phyloP scores from a whole-genome alignment of 2,797 vertebrate species.

The Dallia pectoralis region DNA sequence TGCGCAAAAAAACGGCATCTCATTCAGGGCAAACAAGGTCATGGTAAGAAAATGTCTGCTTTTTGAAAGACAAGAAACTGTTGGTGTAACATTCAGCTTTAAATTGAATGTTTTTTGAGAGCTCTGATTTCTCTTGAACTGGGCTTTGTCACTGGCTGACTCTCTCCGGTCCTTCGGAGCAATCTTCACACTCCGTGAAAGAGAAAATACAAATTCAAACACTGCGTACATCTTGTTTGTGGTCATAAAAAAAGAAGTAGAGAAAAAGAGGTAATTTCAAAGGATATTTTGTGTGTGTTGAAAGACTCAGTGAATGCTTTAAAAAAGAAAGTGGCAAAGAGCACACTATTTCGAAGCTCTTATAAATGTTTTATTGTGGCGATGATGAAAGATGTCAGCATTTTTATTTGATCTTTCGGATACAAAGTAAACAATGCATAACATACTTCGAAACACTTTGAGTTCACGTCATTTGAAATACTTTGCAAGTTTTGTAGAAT shows the following conservation, averaged over 20 bases:
- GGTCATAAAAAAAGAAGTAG: slow-evolving; percentile 1
- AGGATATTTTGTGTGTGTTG: slow-evolving; percentile 1
- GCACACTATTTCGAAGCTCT: background rate
- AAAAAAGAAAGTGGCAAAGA: background rate
- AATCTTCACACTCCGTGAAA: background rate
- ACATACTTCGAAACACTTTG: background rate
- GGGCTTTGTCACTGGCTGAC: background rate
- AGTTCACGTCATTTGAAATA: too few species aligned
- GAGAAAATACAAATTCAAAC: background rate
- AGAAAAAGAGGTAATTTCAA: background rate
- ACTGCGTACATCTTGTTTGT: slow-evolving; percentile 1
- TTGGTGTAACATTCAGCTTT: background rate
- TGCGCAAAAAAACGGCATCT: too few species aligned
- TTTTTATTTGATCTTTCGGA: too few species aligned
- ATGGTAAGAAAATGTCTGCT: background rate
- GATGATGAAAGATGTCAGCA: background rate
- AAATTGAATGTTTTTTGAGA: background rate
- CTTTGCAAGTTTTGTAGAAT: too few species aligned
- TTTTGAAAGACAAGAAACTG: background rate
- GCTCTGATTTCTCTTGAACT: background rate
- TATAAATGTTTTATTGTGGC: background rate
- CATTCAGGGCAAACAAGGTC: too few species aligned
- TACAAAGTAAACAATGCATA: too few species aligned
- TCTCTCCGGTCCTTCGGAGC: background rate
- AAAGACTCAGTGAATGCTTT: background rate